Base-by-base conservation (phyloP, 2,797 vertebrate genomes). In the Phataginus tetradactyla region DNA sequence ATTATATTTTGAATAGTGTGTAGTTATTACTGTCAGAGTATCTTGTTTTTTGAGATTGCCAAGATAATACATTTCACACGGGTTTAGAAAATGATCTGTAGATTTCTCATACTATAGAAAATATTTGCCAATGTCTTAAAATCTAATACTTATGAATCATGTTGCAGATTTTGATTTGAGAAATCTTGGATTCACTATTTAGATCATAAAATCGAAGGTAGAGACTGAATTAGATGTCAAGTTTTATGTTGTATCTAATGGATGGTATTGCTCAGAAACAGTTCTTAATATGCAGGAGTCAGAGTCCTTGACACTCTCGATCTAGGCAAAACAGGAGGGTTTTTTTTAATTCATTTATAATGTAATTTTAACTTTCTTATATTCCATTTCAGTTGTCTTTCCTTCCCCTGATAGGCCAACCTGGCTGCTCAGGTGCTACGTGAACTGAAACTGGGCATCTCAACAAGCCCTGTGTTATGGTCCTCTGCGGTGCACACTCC, bases 81-180 rank as follows among this genome's bases (percentile, higher is more conserved):
- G 27, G 0, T 42, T 72, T 86, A 29, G 42, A 81, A 49, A 92
- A 51, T 74, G 21, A 89, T 77, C 25, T 72, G 23, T 63, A 77
- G 25, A 27, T 87, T 92, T 93, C 17, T 93, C 37, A 84, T 57
- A 90, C 55, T 78, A 64, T 6, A 59, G 63, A 69, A 64, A 83
- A 59, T 25, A 90, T 42, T 83, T 93, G 5, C 18, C 29, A 79
- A n/a, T 27, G 6, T 53, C 61, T 97, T 81, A 95, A 81, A 77
- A 77, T 87, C 23, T 80, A 90, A 72, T 49, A 66, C 75, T 81
- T 20, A 37, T 78, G n/a, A 86, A 85, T 45, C 37, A 68, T 59
- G 10, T 53, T 95, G 34, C 13, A 90, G 53, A 91, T 85, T 91
- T 94, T 86, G 17, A 78, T 68, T 77, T 89, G 42, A 72, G 42